phyloP scores from a whole-genome alignment of 2,113 vertebrate genomes.

The Hemicordylus capensis region DNA sequence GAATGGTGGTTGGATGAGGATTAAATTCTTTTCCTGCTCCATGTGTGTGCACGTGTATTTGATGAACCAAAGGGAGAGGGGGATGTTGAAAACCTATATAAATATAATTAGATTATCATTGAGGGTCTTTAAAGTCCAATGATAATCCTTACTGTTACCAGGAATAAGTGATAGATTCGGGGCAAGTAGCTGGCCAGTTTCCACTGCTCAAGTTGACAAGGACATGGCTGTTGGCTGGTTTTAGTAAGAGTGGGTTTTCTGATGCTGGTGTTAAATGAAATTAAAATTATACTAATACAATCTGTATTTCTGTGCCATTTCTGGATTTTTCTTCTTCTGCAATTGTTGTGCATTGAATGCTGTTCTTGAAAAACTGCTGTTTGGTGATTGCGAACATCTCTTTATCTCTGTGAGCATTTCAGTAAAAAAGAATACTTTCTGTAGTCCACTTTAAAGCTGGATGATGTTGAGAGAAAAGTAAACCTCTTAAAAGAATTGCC shows the following conservation, averaged over 20 bases:
- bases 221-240: not conserved
- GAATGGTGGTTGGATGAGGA: not conserved
- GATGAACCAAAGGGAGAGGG: not conserved
- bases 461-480: constrained; percentile 46
- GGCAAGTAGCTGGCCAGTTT: not conserved
- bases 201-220: not conserved
- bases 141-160: not conserved
- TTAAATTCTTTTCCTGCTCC: not conserved
- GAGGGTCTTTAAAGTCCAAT: not conserved
- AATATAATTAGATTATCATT: not conserved
- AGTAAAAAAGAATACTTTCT: constrained; percentile 35
- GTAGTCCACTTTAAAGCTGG: constrained; percentile 45
- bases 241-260: not conserved
- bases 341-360: constrained; percentile 53
- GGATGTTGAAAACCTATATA: not conserved
- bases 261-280: not conserved
- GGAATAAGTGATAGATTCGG: not conserved
- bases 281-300: not conserved
- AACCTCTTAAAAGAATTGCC: constrained; percentile 56
- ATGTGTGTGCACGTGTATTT: not conserved
- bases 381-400: too few relatives aligned
- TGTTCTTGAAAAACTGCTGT: too few relatives aligned
- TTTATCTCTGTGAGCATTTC: too few relatives aligned
- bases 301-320: not conserved
- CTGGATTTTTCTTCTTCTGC: not conserved